phyloP scores from a whole-genome alignment of 2,113 vertebrate genomes.

The Myrmecobius fasciatus region DNA sequence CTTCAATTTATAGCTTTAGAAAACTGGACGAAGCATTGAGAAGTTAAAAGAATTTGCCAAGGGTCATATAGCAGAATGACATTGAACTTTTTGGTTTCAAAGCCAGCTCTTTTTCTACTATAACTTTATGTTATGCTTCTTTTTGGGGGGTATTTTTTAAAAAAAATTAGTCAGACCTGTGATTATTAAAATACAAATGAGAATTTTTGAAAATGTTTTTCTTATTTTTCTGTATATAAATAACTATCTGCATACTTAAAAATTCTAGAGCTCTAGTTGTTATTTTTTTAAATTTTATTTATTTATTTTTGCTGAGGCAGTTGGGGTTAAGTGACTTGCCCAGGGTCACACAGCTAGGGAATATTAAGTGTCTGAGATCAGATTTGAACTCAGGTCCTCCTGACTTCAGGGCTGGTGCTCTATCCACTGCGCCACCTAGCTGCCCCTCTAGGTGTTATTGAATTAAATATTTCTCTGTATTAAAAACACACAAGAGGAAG shows the following conservation, averaged over 20 bases:
- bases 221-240: constrained; percentile 41
- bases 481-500: constrained; percentile 13
- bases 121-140: not conserved
- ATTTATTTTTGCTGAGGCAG: too few relatives aligned
- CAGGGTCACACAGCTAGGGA: too few relatives aligned
- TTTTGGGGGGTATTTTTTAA: not conserved
- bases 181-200: constrained; percentile 23
- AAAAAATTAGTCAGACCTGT: constrained; percentile 9
- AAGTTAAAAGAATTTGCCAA: not conserved
- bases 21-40: not conserved
- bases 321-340: too few relatives aligned
- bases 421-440: too few relatives aligned
- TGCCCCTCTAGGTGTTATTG: not conserved
- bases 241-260: not conserved
- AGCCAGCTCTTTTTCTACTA: not conserved
- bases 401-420: too few relatives aligned
- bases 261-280: constrained; percentile 6
- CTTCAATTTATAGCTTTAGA: not conserved
- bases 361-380: too few relatives aligned
- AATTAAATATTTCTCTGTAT: constrained; percentile 27
- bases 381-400: too few relatives aligned
- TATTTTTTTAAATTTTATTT: too few relatives aligned
- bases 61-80: not conserved
- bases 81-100: not conserved
- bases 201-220: constrained; percentile 26